Conservation (phyloP, 1,140 invertebrate species). For the Pollicipes pollicipes region DNA sequence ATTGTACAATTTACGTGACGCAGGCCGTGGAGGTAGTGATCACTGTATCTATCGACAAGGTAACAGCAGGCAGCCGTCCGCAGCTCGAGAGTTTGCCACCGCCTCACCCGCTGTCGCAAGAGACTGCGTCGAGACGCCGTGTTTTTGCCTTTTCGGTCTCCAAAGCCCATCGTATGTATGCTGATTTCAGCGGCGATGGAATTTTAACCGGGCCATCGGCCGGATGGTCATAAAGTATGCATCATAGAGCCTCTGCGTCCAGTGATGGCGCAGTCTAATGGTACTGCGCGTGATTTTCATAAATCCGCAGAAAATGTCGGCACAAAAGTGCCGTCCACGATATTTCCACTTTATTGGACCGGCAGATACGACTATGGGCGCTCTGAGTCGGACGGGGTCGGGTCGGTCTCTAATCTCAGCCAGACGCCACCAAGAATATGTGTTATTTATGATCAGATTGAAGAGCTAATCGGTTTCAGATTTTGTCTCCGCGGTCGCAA, state of each 20-base stretch:
- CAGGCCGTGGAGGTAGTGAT: no score
- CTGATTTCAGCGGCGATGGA: neutral
- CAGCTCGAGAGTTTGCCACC: no score
- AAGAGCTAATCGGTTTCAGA: no score
- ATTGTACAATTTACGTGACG: no score
- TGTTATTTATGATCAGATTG: no score
- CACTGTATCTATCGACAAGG: no score
- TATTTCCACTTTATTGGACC: neutral
- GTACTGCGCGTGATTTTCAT: neutral
- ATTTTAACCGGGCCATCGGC: neutral
- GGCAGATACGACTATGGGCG: neutral
- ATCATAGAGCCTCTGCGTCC: neutral
- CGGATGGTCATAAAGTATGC: neutral
- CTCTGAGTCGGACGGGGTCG: no score
- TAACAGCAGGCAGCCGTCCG: no score
- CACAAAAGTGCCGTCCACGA: neutral
- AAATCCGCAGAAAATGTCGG: neutral
- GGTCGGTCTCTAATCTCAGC: no score
- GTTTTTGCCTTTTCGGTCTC: neutral
- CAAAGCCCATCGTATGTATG: slow-evolving; percentile 1
- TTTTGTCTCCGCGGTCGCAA: no score
- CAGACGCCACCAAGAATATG: no score
- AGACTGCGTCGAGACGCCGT: neutral
- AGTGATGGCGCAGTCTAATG: neutral
- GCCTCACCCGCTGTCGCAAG: no score